phyloP scores from a whole-genome alignment of 2,888 invertebrate genomes.

The Sminthurinus aureus region DNA sequence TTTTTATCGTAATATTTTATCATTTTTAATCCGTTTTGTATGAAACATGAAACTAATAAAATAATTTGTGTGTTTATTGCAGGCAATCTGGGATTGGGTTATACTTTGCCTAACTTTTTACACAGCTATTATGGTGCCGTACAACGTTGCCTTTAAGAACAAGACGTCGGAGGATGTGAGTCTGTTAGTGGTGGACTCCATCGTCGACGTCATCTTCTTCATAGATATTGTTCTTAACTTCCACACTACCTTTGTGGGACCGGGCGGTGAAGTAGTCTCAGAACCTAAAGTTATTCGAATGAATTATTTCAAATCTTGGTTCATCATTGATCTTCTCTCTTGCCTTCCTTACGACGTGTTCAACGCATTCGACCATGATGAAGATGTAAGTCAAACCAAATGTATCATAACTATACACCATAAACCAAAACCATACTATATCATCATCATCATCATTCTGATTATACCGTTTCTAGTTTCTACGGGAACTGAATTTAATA shows the following conservation, averaged over 20 bases:
- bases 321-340: constrained; percentile 97
- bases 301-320: constrained; percentile 99
- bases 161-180: constrained; percentile 97
- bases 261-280: constrained; percentile 87
- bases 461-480: background rate
- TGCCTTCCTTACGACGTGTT: constrained; percentile 99
- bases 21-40: background rate
- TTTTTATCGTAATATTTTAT: too few relatives aligned
- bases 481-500: background rate
- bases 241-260: constrained; percentile 99
- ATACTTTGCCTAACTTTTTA: constrained; percentile 99
- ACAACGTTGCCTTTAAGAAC: constrained; percentile 99
- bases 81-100: constrained; percentile 99
- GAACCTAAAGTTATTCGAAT: constrained; percentile 98
- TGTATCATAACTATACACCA: too few relatives aligned
- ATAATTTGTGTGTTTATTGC: background rate
- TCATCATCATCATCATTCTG: background rate
- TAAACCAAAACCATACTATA: background rate
- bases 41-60: background rate
- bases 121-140: constrained; percentile 98
- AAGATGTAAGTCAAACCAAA: constrained; percentile 75
- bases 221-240: constrained; percentile 99
- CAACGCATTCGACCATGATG: constrained; percentile 99
- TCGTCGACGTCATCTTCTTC: constrained; percentile 99
- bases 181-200: constrained; percentile 91